Evolutionary conservation across 2,797 vertebrate species (phyloP).

Genomic region (Lagorchestes hirsutus): DNA sequence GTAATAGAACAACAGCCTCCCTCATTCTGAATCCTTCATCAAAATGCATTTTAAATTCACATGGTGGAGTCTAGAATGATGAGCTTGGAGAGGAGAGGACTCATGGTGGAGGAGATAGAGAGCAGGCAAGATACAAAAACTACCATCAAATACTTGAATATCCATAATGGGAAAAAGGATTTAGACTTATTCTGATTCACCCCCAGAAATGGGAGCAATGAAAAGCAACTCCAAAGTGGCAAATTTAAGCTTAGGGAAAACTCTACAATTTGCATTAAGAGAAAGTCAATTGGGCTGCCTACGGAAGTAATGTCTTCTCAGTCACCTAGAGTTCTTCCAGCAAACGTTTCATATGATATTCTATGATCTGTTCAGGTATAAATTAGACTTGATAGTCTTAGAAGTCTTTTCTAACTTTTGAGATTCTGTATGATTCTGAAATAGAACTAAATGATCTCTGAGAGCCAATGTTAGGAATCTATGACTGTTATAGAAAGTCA

Average conservation of each 20-base stretch:
- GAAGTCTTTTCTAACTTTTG: background rate
- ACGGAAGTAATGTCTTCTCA: background rate
- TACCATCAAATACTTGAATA: background rate
- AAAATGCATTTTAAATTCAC: background rate
- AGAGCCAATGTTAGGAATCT: background rate
- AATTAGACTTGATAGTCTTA: background rate
- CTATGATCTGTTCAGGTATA: background rate
- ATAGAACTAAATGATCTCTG: background rate
- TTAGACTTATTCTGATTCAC: background rate
- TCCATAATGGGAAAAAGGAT: background rate
- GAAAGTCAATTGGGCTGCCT: background rate
- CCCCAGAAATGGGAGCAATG: background rate
- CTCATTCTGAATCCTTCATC: background rate
- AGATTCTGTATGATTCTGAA: background rate
- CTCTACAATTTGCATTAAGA: background rate
- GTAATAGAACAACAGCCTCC: background rate
- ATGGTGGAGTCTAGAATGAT: background rate
- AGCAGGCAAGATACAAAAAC: background rate
- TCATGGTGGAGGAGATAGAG: background rate
- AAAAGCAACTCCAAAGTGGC: background rate
- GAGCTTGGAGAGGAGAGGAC: background rate
- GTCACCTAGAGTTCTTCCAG: background rate
- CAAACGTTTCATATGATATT: background rate
- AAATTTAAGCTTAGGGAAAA: background rate
- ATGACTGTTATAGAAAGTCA: background rate